Evolutionary conservation across 2,888 invertebrate species (phyloP), one percentile per base, ranked within the genome.

Genomic region (Buathra laborator): DNA sequence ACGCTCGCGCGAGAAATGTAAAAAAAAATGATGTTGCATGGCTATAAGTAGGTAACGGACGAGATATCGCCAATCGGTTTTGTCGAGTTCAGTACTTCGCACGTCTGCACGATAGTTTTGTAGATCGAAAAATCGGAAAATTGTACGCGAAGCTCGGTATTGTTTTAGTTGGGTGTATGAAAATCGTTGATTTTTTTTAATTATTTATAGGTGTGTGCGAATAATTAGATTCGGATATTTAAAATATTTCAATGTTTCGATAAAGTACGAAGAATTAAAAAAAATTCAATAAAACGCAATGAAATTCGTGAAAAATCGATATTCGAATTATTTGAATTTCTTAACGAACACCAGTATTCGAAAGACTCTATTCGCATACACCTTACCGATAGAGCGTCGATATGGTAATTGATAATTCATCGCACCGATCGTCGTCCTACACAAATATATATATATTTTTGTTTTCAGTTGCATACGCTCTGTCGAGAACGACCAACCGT

Each of bases 41-140:
- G 77, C 76, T 71, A 82, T 82, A 76, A 82, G 82, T 71, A 71
- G 82, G 77, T 71, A 64, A 77, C 53, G 70, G 53, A 81, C 56
- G 46, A 77, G 19, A 71, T n/a, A 32, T 51, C 76, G 76, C 46
- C 56, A 77, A 12, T 82, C 77, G 29, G 56, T n/a, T 16, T 24
- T 14, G 64, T 43, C 29, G 62, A 76, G 76, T 74, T 14, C 48
- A 56, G 37, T 77, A 32, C 24, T 19, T 53, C 19, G 77, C 24
- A 72, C 71, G 56, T 56, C 66, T 43, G 64, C 48, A 71, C 64
- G 66, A 64, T 46, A 14, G 12, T 48, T 72, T 75, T 53, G 59
- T 44, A 62, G 75, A 32, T 29, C 56, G 14, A 10, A 4, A 19
- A 19, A 16, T 71, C 16, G 29, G 43, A 67, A 76, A 67, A 76